Percentiles rank a stretch among this genome's conserved stretches.
phyloP scores from a whole-genome alignment of 2,888 invertebrate species.

The Acleris laterana region DNA sequence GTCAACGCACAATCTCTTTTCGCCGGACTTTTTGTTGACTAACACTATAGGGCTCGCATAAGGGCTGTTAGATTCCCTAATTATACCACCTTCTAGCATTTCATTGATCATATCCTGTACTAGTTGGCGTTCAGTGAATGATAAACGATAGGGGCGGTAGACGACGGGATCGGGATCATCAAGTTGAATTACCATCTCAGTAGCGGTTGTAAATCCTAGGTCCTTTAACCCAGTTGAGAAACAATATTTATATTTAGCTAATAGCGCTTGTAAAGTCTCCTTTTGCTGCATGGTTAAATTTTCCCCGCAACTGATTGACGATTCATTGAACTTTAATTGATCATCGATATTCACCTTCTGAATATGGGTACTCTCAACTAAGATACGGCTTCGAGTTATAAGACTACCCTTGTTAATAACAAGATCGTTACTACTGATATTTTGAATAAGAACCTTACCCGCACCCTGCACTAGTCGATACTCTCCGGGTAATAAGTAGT shows the following conservation, averaged over 20 bases:
- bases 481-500: background rate
- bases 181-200: too few species aligned
- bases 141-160: too few species aligned
- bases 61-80: too few species aligned
- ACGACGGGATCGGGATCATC: too few species aligned
- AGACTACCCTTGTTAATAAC: background rate
- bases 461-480: background rate
- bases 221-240: background rate
- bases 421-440: background rate
- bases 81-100: too few species aligned
- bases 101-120: background rate
- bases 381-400: background rate
- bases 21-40: too few species aligned
- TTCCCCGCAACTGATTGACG: background rate
- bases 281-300: background rate
- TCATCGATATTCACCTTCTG: background rate
- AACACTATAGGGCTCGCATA: too few species aligned
- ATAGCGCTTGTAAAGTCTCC: background rate
- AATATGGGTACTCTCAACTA: background rate
- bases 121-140: background rate
- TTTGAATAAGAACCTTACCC: background rate
- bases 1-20: too few species aligned
- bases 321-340: background rate
- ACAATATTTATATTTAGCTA: constrained; percentile 1
- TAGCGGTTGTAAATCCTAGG: too few species aligned